These are phyloP conservation scores for human (Homo sapiens) DNA, from an alignment of 2,113 vertebrate genomes.

Conservation along the genomic window DNA sequence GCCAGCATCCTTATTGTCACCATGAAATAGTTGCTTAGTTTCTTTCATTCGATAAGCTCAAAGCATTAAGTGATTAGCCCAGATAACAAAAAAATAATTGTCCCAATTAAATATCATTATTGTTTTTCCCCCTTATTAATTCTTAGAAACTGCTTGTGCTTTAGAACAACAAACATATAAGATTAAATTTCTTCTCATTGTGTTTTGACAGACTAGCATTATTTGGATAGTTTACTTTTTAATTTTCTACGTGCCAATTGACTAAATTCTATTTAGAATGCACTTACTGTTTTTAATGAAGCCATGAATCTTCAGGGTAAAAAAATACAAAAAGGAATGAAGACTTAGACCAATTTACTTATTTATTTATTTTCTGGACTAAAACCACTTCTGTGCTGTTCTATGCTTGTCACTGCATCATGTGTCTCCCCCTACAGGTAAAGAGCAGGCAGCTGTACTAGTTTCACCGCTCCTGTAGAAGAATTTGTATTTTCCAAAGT, in stretches of 20 bases:
- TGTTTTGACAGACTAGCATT: not conserved
- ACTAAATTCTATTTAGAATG: not conserved
- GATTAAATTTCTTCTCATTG: not conserved
- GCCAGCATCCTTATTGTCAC: not conserved
- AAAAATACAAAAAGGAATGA: not conserved
- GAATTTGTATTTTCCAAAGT: not conserved
- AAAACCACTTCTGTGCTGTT: not conserved
- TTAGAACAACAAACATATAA: not conserved
- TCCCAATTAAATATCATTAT: not conserved
- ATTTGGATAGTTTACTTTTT: not conserved
- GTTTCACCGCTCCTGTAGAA: not conserved
- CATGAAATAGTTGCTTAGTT: not conserved
- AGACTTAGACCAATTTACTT: not conserved
- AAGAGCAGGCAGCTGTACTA: not conserved
- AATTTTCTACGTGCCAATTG: not conserved
- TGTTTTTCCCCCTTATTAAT: not conserved
- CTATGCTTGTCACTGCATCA: not conserved
- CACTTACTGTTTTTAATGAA: not conserved
- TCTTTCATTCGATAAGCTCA: not conserved
- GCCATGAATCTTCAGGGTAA: not conserved
- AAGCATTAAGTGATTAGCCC: not conserved
- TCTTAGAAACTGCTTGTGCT: not conserved
- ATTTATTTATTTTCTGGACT: not conserved
- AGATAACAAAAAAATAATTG: not conserved
- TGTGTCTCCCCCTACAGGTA: constrained; percentile 19